phyloP scores from a whole-genome alignment of 2,888 invertebrate genomes.

The Thereva nobilitata region DNA sequence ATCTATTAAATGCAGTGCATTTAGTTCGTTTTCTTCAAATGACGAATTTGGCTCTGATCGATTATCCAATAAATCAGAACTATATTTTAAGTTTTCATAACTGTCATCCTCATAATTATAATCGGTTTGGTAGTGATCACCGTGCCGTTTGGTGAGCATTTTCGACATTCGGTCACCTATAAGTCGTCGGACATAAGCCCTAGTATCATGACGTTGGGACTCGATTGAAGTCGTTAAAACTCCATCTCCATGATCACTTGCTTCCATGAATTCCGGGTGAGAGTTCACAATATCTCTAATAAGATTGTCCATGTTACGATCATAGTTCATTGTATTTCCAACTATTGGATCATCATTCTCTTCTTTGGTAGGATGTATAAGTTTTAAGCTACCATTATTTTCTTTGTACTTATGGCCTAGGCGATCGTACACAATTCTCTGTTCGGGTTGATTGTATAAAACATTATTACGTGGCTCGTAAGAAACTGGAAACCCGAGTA shows the following conservation, averaged over 20 bases:
- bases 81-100: conserved; percentile 4
- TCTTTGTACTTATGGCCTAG: conserved; percentile 51
- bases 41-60: background rate
- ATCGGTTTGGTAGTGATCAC: background rate
- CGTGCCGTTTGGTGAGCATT: conserved; percentile 38
- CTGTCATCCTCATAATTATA: conserved; percentile 20
- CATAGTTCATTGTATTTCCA: conserved; percentile 22
- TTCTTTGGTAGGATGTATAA: conserved; percentile 45
- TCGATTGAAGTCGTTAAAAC: conserved; percentile 48
- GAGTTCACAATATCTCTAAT: conserved; percentile 50
- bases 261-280: conserved; percentile 51
- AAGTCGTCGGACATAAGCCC: conserved; percentile 49
- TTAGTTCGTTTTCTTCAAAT: background rate
- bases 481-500: conserved; percentile 6
- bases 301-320: conserved; percentile 50
- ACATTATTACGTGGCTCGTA: background rate
- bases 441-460: background rate
- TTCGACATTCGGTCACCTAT: conserved; percentile 48
- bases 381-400: conserved; percentile 48
- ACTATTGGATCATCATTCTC: conserved; percentile 36
- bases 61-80: background rate
- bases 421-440: conserved; percentile 44
- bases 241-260: conserved; percentile 45
- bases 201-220: conserved; percentile 48
- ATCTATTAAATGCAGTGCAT: background rate